Evolutionary conservation across 2,797 vertebrate species (phyloP), one percentile per base, ranked within the genome.

Genomic region (Clarias fuscus): DNA sequence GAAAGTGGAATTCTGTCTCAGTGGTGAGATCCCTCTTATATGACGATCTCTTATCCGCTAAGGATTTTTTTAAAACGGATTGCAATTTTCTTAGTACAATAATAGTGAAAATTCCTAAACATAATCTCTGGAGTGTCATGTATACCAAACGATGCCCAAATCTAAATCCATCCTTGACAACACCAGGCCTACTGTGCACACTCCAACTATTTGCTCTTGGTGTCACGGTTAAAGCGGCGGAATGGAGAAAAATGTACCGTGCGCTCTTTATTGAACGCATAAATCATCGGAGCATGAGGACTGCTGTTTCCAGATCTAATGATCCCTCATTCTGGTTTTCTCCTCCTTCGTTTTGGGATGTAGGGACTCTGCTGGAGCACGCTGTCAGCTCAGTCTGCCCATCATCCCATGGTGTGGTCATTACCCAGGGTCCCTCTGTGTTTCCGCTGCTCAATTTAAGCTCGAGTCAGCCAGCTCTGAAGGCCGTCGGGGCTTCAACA

Each of bases 221-320:
- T 75, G 84, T 87, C 22, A 27, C 80, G 85, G 84, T 87, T 89
- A 90, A 92, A 90, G 77, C 61, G 76, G 40, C 79, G 86, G 90
- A 92, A 93, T 91, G 71, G 86, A 90, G 91, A 92, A 90, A 91
- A 92, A 92, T 90, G 81, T 88, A 88, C 59, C 14, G 82, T 86
- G 33, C 62, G 22, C 86, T 85, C 87, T 85, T 90, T 92, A 92
- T 92, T 93, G 88, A 92, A 90, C 86, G 85, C 89, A 92, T 91
- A 88, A 91, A 93, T 92, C 91, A 90, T 81, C 33, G 27, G 78
- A n/a, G 88, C 88, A 87, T 87, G 84, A 83, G 82, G 81, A 88
- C 83, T 84, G 88, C 87, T 70, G 85, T 88, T 89, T 90, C 87
- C 87, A 79, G 81, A 85, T 87, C 85, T 88, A 90, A 90, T 87